Conservation (phyloP, 2,113 vertebrate species). For the Cyphomyrus plagiostoma region DNA sequence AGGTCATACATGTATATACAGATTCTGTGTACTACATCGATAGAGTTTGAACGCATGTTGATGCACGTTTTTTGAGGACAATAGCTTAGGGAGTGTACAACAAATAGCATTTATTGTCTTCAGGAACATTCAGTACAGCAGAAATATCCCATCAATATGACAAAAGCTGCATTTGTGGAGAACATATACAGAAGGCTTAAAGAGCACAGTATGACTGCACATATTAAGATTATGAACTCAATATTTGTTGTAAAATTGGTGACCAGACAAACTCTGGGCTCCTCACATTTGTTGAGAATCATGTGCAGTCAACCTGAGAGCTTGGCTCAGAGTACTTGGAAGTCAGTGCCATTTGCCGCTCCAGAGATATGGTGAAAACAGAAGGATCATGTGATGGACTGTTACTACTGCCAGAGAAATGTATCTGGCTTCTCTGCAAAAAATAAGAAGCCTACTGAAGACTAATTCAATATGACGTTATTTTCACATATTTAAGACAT, state of each 20-base stretch:
- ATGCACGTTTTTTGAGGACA: neutral
- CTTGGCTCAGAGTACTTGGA: neutral
- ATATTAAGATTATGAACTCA: neutral
- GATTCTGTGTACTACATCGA: neutral
- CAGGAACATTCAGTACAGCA: neutral
- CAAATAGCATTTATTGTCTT: neutral
- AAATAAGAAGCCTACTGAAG: neutral
- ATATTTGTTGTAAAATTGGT: neutral
- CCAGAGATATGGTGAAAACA: neutral
- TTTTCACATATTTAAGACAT: neutral
- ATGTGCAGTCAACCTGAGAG: neutral
- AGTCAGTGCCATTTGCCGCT: neutral
- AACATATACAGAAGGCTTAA: neutral
- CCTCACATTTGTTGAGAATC: neutral
- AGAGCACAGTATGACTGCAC: neutral
- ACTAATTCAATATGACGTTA: neutral
- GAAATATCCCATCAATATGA: neutral
- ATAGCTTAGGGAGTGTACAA: neutral
- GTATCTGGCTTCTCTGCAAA: neutral
- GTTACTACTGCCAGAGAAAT: neutral
- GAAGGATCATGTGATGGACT: neutral
- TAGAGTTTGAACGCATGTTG: neutral
- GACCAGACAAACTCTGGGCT: neutral
- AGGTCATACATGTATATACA: neutral
- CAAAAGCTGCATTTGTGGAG: neutral